A percentile compares a stretch with the other conserved stretches of the same genome.
Conservation (phyloP, 2,888 invertebrate genomes). For the Cheilosia vernalis region DNA sequence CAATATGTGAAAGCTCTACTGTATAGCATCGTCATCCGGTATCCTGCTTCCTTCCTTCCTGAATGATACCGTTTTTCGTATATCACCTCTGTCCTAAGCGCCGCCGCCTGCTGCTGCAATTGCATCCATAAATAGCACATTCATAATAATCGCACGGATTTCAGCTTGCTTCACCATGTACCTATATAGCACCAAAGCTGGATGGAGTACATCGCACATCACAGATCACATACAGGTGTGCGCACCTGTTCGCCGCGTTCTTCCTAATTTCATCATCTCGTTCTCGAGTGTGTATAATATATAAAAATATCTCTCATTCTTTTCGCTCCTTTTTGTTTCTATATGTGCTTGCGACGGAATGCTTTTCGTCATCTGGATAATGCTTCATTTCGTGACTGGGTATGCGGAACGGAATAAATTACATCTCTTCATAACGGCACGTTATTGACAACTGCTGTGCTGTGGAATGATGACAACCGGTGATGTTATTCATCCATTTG, state of each 20-base stretch:
- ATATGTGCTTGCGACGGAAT: slow-evolving; percentile 38
- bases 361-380: slow-evolving; percentile 57
- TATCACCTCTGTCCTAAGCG: slow-evolving; percentile 2
- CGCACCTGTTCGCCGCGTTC: slow-evolving; percentile 53
- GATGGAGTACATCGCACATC: slow-evolving; percentile 26
- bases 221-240: slow-evolving; percentile 40
- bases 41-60: slow-evolving; percentile 71
- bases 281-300: slow-evolving; percentile 62
- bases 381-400: slow-evolving; percentile 48
- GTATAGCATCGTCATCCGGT: slow-evolving; percentile 62
- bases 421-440: slow-evolving; percentile 55
- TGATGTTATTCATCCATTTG: slow-evolving; percentile 41
- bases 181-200: background rate
- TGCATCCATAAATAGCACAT: slow-evolving; percentile 73
- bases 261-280: slow-evolving; percentile 69
- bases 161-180: slow-evolving; percentile 65
- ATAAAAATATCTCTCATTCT: slow-evolving; percentile 14
- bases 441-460: slow-evolving; percentile 62
- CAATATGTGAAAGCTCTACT: slow-evolving; percentile 40
- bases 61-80: slow-evolving; percentile 58
- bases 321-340: slow-evolving; percentile 12
- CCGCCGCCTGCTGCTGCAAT: slow-evolving; percentile 48
- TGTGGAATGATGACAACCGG: slow-evolving; percentile 22
- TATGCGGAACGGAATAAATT: slow-evolving; percentile 60
- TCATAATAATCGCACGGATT: slow-evolving; percentile 70